A percentile compares a stretch with the other conserved stretches of the same genome.
phyloP scores from a whole-genome alignment of 92 coral and sea anemone species.

The Epizoanthus scotinus region DNA sequence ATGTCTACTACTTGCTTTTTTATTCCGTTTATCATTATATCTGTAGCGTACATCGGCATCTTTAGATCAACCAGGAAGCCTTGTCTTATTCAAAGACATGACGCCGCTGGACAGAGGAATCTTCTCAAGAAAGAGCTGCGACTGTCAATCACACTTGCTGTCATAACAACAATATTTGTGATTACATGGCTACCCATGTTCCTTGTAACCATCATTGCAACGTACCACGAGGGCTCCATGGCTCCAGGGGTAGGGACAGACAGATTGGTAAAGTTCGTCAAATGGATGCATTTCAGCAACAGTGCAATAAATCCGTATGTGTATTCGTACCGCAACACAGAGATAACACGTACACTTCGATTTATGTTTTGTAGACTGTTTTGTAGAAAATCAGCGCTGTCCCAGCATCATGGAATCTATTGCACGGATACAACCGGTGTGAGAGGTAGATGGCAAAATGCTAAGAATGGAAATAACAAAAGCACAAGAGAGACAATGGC shows the following conservation, averaged over 20 bases:
- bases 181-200: constrained; percentile 86
- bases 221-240: constrained; percentile 57
- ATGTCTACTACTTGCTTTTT: constrained; percentile 73
- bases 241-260: constrained; percentile 57
- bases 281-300: constrained; percentile 87
- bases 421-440: background rate
- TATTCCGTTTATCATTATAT: constrained; percentile 67
- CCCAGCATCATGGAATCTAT: background rate
- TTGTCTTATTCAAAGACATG: constrained; percentile 41
- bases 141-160: constrained; percentile 73
- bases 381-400: constrained; percentile 42
- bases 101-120: constrained; percentile 41
- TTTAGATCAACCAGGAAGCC: constrained; percentile 51
- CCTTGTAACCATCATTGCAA: constrained; percentile 63
- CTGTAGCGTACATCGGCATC: constrained; percentile 66
- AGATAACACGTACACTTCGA: constrained; percentile 66
- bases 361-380: constrained; percentile 34
- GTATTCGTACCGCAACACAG: constrained; percentile 82
- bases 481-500: background rate
- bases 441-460: background rate
- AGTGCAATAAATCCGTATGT: constrained; percentile 84
- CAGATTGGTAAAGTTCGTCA: constrained; percentile 74
- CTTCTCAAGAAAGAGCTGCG: constrained; percentile 65
- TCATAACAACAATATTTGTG: constrained; percentile 73
- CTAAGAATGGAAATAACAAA: background rate